phyloP scores from a whole-genome alignment of 2,888 invertebrate genomes.

The Ormyrus pomaceus region DNA sequence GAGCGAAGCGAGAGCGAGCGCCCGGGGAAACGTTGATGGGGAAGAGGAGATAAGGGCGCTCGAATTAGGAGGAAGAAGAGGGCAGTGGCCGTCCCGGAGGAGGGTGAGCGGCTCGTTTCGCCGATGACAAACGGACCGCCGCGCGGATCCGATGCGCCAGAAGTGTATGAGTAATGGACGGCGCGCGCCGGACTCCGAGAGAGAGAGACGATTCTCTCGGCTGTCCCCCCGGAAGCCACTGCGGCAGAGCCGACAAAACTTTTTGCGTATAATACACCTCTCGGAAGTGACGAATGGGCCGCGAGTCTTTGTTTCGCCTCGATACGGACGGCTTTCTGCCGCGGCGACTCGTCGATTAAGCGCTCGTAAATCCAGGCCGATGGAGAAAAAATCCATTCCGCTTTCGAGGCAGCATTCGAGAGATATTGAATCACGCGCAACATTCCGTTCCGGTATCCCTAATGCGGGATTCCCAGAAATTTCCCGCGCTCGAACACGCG shows the following conservation, averaged over 20 bases:
- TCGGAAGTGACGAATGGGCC: too few species aligned
- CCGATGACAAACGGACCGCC: slow-evolving; percentile 61
- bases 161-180: slow-evolving; percentile 50
- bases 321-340: too few species aligned
- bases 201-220: background rate
- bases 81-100: background rate
- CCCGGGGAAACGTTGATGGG: slow-evolving; percentile 15
- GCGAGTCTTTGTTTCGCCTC: too few species aligned
- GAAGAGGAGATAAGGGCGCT: slow-evolving; percentile 36
- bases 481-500: background rate
- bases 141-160: slow-evolving; percentile 50
- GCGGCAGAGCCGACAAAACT: too few species aligned
- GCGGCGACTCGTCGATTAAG: too few species aligned
- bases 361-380: too few species aligned
- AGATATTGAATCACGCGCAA: too few species aligned
- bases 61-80: slow-evolving; percentile 49
- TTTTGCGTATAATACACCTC: too few species aligned
- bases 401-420: too few species aligned
- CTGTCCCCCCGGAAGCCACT: too few species aligned
- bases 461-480: background rate
- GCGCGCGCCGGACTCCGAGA: background rate
- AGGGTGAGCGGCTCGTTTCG: slow-evolving; percentile 6
- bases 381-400: too few species aligned
- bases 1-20: background rate
- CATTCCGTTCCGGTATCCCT: too few species aligned